Conservation (phyloP, 2,113 vertebrate species). For the Chloebia gouldiae region DNA sequence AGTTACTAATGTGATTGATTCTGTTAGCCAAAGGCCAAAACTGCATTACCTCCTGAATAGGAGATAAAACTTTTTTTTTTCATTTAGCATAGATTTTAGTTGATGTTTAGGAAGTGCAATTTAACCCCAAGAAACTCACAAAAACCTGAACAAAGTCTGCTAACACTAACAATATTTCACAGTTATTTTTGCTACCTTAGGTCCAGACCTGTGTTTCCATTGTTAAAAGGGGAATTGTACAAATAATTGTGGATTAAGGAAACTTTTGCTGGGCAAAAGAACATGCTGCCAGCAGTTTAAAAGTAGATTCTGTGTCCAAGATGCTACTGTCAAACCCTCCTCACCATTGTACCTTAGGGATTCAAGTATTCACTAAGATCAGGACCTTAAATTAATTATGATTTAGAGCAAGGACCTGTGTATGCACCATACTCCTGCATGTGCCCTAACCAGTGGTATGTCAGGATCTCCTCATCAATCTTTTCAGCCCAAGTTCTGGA, state of each 20-base stretch:
- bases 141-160: background rate
- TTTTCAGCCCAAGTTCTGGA: background rate
- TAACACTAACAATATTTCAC: background rate
- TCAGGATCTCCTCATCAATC: background rate
- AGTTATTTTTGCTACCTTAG: background rate
- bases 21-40: conserved; percentile 27
- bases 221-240: background rate
- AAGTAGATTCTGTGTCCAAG: background rate
- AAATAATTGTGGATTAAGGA: background rate
- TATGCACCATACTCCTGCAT: background rate
- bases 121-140: background rate
- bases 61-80: background rate
- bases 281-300: background rate
- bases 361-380: background rate
- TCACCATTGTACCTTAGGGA: background rate
- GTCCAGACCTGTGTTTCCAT: background rate
- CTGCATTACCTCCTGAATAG: background rate
- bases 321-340: background rate
- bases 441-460: background rate
- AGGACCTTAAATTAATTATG: background rate
- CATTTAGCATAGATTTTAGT: background rate
- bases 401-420: background rate
- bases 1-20: background rate
- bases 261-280: background rate
- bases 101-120: background rate